Conservation (phyloP, 2,888 invertebrate genomes). For the Dioctria rufipes region DNA sequence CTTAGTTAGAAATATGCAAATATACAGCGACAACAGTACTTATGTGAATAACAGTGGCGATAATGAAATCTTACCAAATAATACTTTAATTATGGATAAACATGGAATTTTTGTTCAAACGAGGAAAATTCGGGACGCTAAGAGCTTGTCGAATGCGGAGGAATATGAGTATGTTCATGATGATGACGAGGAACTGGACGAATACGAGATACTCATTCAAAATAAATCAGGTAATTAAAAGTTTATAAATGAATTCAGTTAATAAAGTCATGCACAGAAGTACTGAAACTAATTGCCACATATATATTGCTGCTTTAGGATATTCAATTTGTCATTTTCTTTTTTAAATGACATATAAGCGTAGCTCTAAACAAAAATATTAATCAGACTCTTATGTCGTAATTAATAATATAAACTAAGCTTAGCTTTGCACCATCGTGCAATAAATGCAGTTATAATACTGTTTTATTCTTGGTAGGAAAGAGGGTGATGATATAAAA, state of each 20-base stretch:
- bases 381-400: too few species aligned
- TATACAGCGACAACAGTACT: constrained; percentile 16
- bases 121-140: constrained; percentile 16
- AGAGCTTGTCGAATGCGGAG: constrained; percentile 65
- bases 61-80: neutral
- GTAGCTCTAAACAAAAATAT: too few species aligned
- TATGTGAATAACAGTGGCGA: constrained; percentile 22
- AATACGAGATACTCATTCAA: constrained; percentile 68
- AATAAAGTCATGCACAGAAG: neutral
- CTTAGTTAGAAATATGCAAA: constrained; percentile 28
- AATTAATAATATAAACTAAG: too few species aligned
- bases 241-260: neutral
- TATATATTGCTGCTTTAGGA: too few species aligned
- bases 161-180: constrained; percentile 69
- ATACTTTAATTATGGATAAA: neutral
- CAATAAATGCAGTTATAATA: too few species aligned
- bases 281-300: neutral
- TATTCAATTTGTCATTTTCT: too few species aligned
- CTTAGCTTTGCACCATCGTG: too few species aligned
- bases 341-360: too few species aligned
- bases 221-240: constrained; percentile 68
- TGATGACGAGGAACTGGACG: constrained; percentile 69
- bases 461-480: too few species aligned
- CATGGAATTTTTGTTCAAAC: neutral
- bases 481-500: too few species aligned